Base-by-base conservation (phyloP, 2,888 invertebrate species). In the Oscheius sp. region DNA sequence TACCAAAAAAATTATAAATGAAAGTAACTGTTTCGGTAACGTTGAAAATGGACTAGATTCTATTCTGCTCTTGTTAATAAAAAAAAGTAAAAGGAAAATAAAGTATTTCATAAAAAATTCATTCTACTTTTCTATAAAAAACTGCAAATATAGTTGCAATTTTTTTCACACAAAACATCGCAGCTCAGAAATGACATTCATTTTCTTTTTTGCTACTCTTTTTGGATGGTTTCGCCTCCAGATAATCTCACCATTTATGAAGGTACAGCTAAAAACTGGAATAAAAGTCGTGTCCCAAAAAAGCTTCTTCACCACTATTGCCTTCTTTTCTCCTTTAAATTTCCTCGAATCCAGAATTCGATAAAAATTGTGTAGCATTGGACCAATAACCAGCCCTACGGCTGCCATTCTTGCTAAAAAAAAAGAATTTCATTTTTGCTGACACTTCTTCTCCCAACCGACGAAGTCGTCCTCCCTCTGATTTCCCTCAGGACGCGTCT, bases 361-460 rank as follows among this genome's bases (percentile, higher is more conserved):
- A 45, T 75, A 75, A 33, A 75, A 75, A 30, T 64, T 67, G 56
- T 75, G 75, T 14, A 75, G 62, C 49, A 71, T 66, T 20, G 75
- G 75, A 12, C 71, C 75, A 68, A 75, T 73, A 0, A 75, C 75
- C 24, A 75, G 49, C 32, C 75, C 75, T n/a, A 75, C 73, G 17
- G 75, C 75, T 26, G 75, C 66, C 75, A 75, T 75, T 54, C 75
- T 63, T 54, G 62, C 75, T 75, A 56, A 33, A 72, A 67, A 24
- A 28, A 22, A 12, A 33, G 57, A 20, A 44, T 44, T 54, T 30
- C 17, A 28, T 22, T 30, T 61, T 22, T 51, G 26, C n/a, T n/a
- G n/a, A n/a, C n/a, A n/a, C n/a, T 38, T 26, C 41, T 59, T 44
- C 26, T 38, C 17, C 26, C 28, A 20, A 36, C 22, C 44, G 2